Conservation (phyloP, 2,888 invertebrate genomes). For the Ophion ellenae region DNA sequence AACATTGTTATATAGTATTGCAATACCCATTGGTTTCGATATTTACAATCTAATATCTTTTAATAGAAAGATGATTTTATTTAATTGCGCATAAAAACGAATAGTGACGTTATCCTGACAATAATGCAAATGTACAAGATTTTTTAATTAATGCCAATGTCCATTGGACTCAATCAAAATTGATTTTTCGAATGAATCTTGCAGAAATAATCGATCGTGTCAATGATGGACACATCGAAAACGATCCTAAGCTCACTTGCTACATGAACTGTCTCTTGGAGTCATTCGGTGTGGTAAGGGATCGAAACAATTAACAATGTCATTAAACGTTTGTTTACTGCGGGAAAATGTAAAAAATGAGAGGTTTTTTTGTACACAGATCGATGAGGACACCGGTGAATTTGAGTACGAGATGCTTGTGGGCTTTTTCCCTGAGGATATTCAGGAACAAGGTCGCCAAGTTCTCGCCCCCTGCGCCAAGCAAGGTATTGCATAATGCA, state of each 20-base stretch:
- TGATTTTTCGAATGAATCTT: background rate
- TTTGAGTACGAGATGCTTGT: slow-evolving; percentile 78
- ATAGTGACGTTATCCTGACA: too few relatives aligned
- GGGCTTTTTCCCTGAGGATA: slow-evolving; percentile 75
- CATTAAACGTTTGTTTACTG: background rate
- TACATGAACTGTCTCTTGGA: slow-evolving; percentile 80
- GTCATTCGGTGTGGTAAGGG: slow-evolving; percentile 78
- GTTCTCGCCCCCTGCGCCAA: slow-evolving; percentile 71
- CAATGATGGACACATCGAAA: slow-evolving; percentile 71
- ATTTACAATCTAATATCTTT: too few relatives aligned
- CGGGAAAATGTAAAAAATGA: background rate
- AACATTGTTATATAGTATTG: too few relatives aligned
- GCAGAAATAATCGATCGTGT: slow-evolving; percentile 77
- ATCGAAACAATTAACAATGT: background rate
- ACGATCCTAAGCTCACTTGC: slow-evolving; percentile 77
- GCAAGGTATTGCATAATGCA: slow-evolving; percentile 66
- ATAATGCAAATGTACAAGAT: too few relatives aligned
- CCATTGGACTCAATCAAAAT: background rate
- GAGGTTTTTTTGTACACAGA: slow-evolving; percentile 66
- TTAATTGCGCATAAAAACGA: too few relatives aligned
- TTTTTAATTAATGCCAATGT: too few relatives aligned
- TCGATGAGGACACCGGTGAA: slow-evolving; percentile 77
- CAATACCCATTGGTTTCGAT: too few relatives aligned
- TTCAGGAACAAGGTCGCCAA: slow-evolving; percentile 68
- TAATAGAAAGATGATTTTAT: too few relatives aligned